Evolutionary conservation across 2,888 invertebrate species (phyloP).

Genomic region (Ochropacha duplaris): DNA sequence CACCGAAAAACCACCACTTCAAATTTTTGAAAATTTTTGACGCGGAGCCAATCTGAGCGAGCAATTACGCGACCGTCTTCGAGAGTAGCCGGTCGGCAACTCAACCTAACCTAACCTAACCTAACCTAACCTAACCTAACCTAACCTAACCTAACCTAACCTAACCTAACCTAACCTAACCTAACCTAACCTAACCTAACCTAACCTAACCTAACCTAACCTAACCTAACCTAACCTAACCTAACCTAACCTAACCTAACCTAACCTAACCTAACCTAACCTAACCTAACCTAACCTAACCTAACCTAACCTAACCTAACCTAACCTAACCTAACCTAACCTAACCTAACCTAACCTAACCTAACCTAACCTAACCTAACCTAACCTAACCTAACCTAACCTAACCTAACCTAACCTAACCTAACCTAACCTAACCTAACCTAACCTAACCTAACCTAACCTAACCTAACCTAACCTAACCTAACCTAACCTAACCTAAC

Average conservation of each 20-base stretch:
- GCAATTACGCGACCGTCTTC: too few species aligned
- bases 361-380: constrained; percentile 21
- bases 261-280: constrained; percentile 23
- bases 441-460: constrained; percentile 25
- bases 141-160: constrained; percentile 21
- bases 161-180: constrained; percentile 20
- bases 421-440: constrained; percentile 25
- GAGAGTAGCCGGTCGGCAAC: too few species aligned
- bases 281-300: constrained; percentile 25
- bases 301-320: constrained; percentile 24
- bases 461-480: constrained; percentile 26
- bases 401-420: constrained; percentile 22
- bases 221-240: constrained; percentile 21
- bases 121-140: constrained; percentile 20
- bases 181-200: constrained; percentile 18
- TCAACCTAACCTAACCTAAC: constrained; percentile 20
- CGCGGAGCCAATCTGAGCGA: too few species aligned
- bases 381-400: constrained; percentile 22
- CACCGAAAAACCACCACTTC: too few species aligned
- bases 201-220: constrained; percentile 21
- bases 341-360: constrained; percentile 20
- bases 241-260: constrained; percentile 22
- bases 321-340: constrained; percentile 21
- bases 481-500: constrained; percentile 26
- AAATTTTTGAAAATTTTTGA: too few species aligned